Evolutionary conservation across 2,113 vertebrate species (phyloP).

Genomic region (Etheostoma spectabile): DNA sequence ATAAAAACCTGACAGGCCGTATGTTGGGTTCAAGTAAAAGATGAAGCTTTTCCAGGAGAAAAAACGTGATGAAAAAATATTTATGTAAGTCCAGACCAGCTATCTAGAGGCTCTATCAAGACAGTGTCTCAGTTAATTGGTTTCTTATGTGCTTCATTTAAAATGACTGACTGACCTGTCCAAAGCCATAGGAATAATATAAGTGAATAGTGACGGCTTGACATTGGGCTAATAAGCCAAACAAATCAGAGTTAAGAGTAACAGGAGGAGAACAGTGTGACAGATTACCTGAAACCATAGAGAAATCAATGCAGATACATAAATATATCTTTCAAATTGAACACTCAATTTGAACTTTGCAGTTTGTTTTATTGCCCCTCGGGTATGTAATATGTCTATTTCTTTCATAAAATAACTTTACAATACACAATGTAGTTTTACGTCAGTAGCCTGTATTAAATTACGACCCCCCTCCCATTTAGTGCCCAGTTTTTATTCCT

Average conservation of each 20-base stretch:
- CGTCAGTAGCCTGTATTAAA: no score
- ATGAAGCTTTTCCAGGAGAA: neutral
- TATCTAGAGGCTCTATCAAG: neutral
- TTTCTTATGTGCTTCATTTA: slow-evolving; percentile 1
- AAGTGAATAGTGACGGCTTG: slow-evolving; percentile 19
- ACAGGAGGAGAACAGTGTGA: slow-evolving; percentile 5
- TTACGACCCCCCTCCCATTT: no score
- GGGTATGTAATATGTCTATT: no score
- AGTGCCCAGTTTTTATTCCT: no score
- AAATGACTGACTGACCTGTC: slow-evolving; percentile 33
- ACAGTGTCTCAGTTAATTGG: neutral
- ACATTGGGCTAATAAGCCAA: slow-evolving; percentile 13
- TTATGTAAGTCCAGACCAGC: neutral
- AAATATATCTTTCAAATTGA: neutral
- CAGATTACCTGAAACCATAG: slow-evolving; percentile 7
- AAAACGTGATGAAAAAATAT: neutral
- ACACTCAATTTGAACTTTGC: no score
- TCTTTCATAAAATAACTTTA: no score
- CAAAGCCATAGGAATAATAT: slow-evolving; percentile 12
- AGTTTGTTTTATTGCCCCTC: no score
- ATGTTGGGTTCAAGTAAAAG: neutral
- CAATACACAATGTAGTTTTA: no score
- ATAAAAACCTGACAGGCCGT: no score
- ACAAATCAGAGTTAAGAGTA: slow-evolving; percentile 23
- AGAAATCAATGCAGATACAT: neutral